Evolutionary conservation across 2,888 invertebrate genomes (phyloP).

Genomic region (Isotomurus palustris): DNA sequence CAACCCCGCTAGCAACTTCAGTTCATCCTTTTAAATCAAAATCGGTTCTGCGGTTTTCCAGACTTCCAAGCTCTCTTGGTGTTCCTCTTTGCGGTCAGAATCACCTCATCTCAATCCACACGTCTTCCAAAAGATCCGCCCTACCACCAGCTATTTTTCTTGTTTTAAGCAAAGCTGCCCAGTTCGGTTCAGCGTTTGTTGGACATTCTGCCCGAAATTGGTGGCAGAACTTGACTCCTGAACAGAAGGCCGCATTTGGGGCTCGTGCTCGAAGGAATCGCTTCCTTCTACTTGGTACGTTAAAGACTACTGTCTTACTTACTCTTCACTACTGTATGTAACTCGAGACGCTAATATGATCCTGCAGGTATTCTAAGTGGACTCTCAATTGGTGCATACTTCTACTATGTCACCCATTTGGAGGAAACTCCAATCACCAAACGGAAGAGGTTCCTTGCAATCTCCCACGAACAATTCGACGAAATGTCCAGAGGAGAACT

Average conservation of each 20-base stretch:
- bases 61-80: no score
- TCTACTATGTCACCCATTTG: constrained; percentile 51
- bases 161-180: constrained; percentile 38
- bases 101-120: no score
- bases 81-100: no score
- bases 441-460: constrained; percentile 55
- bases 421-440: constrained; percentile 56
- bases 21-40: no score
- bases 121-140: constrained; percentile 21
- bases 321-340: neutral
- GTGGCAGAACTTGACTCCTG: constrained; percentile 51
- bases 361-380: constrained; percentile 27
- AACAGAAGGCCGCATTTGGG: constrained; percentile 47
- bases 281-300: constrained; percentile 32
- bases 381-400: constrained; percentile 28
- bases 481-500: constrained; percentile 37
- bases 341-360: no score
- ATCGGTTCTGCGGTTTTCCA: no score
- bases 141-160: constrained; percentile 39
- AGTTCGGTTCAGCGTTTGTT: constrained; percentile 49
- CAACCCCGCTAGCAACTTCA: no score
- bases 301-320: neutral
- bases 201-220: constrained; percentile 51
- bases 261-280: constrained; percentile 23
- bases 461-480: constrained; percentile 46